Conservation (phyloP, 2,113 vertebrate genomes). For the Merops nubicus region DNA sequence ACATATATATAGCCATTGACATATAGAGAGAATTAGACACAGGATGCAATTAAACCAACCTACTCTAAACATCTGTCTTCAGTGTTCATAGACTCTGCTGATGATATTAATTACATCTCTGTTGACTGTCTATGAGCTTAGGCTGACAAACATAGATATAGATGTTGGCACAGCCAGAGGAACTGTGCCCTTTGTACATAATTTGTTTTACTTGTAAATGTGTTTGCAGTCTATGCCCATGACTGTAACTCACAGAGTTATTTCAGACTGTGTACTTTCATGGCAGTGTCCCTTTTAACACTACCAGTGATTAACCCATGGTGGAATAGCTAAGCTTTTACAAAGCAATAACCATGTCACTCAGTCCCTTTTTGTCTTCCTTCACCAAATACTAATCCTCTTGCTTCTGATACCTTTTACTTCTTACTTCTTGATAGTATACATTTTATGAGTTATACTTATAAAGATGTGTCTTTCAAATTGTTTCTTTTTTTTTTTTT, state of each 20-base stretch:
- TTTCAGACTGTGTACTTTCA: not conserved
- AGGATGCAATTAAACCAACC: not conserved
- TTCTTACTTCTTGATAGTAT: not conserved
- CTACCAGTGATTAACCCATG: not conserved
- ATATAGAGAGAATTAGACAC: not conserved
- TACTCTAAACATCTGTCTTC: not conserved
- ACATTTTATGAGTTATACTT: not conserved
- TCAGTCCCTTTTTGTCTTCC: not conserved
- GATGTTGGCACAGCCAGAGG: not conserved
- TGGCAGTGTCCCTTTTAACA: not conserved
- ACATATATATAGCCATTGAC: not conserved
- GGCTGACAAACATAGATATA: not conserved
- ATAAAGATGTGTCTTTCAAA: not conserved
- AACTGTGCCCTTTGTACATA: not conserved
- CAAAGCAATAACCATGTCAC: not conserved
- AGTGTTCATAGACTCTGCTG: not conserved
- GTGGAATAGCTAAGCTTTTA: not conserved
- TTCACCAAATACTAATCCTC: not conserved
- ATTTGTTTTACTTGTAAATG: not conserved
- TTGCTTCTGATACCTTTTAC: not conserved
- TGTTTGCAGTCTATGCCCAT: not conserved
- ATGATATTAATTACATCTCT: not conserved
- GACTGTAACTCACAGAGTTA: not conserved
- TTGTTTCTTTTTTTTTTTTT: too few relatives aligned
- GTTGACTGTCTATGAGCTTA: not conserved